These are phyloP conservation scores for Colossoma macropomum DNA, from an alignment of 2,113 vertebrate species.

Conservation along the genomic window DNA sequence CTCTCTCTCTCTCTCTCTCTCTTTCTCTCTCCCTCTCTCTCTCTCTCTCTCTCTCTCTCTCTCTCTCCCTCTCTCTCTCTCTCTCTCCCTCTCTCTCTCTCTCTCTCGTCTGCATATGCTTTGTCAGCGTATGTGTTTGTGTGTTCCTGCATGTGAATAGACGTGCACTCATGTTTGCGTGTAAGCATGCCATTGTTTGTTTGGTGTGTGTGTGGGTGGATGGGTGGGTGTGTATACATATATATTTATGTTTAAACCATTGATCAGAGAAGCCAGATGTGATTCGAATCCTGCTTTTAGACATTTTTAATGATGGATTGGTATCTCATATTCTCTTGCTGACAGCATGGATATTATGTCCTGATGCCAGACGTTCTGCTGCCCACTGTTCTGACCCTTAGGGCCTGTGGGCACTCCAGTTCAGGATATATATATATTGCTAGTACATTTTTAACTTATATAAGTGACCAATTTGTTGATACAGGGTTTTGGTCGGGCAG, in stretches of 20 bases:
- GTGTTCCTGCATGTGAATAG: neutral
- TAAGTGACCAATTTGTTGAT: neutral
- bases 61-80: slow-evolving; percentile 1
- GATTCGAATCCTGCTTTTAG: slow-evolving; percentile 13
- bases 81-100: slow-evolving; percentile 24
- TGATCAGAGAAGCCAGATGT: slow-evolving; percentile 26
- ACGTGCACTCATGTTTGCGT: neutral
- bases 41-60: neutral
- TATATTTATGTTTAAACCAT: slow-evolving; percentile 9
- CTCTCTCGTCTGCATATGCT: slow-evolving; percentile 1
- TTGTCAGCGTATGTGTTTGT: neutral
- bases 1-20: slow-evolving; percentile 7
- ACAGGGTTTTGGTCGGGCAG: neutral
- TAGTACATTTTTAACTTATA: neutral
- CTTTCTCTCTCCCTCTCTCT: neutral
- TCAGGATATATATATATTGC: neutral
- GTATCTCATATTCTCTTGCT: slow-evolving; percentile 19
- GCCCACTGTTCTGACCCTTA: neutral
- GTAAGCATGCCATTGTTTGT: neutral
- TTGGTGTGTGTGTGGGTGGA: neutral
- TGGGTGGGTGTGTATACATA: neutral
- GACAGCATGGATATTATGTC: slow-evolving; percentile 3
- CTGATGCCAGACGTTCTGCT: slow-evolving; percentile 5
- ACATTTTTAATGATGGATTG: slow-evolving; percentile 28
- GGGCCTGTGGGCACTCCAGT: neutral